These are phyloP conservation scores for Macrobrachium nipponense DNA, from an alignment of 1,140 invertebrate species.

Conservation along the genomic window DNA sequence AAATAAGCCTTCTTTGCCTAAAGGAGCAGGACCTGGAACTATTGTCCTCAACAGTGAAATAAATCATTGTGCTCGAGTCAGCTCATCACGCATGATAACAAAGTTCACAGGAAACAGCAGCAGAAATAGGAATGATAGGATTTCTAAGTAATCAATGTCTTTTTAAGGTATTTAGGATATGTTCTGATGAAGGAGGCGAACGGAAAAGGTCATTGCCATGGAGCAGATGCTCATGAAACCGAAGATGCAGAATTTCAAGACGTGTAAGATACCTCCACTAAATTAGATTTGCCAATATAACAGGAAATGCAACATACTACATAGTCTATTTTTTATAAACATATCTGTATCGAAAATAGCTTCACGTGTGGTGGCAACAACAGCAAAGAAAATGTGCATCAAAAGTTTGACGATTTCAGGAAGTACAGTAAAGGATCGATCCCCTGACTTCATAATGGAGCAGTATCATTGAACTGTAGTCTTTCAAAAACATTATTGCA, in stretches of 20 bases:
- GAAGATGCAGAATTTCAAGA: no score
- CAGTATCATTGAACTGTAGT: not conserved
- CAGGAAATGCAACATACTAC: not conserved
- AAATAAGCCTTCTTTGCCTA: constrained; percentile 42
- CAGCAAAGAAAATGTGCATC: constrained; percentile 9
- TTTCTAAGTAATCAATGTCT: no score
- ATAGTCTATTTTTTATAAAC: not conserved
- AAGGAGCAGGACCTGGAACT: constrained; percentile 31
- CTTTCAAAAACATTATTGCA: not conserved
- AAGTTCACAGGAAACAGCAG: not conserved
- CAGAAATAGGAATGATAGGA: not conserved
- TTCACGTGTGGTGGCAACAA: constrained; percentile 32
- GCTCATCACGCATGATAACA: not conserved
- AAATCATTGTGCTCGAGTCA: not conserved
- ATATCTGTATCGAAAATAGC: not conserved
- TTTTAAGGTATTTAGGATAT: no score
- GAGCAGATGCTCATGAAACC: no score
- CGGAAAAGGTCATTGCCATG: no score
- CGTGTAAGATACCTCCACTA: not conserved
- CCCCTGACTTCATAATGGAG: not conserved
- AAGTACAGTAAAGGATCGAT: not conserved
- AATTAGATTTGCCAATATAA: not conserved
- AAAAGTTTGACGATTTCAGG: constrained; percentile 42
- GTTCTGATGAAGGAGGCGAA: no score
- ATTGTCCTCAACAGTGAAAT: constrained; percentile 24